A percentile compares a stretch with the other conserved stretches of the same genome.
phyloP scores from a whole-genome alignment of 2,113 vertebrate genomes.

The Gulo gulo region DNA sequence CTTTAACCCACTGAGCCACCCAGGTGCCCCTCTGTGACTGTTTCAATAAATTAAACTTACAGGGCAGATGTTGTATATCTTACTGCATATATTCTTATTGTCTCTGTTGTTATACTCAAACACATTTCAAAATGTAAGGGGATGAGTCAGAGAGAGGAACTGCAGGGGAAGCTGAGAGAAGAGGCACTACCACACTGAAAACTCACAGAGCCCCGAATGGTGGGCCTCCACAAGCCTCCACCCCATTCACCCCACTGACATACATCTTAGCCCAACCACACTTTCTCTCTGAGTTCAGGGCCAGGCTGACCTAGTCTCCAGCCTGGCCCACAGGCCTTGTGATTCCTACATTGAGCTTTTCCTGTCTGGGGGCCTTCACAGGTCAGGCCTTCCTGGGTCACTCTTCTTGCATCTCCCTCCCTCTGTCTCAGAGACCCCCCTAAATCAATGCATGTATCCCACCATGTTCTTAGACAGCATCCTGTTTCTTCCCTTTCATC shows the following conservation, averaged over 20 bases:
- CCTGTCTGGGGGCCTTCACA: neutral
- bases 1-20: too few relatives aligned
- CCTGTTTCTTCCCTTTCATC: neutral
- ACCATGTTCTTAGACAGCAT: neutral
- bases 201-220: neutral
- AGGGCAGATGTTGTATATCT: neutral
- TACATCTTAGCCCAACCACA: too few relatives aligned
- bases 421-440: neutral
- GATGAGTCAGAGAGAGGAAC: constrained; percentile 94
- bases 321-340: neutral
- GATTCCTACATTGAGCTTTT: fast-evolving
- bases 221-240: neutral
- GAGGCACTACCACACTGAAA: neutral
- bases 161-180: constrained; percentile 63
- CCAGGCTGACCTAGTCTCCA: neutral
- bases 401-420: neutral
- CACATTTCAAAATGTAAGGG: constrained; percentile 54
- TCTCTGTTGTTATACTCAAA: neutral
- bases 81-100: neutral
- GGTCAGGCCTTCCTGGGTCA: neutral
- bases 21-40: neutral
- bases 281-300: neutral
- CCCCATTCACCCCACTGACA: neutral
- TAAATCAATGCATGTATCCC: neutral
- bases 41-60: neutral